A percentile compares a stretch with the other conserved stretches of the same genome.
These are phyloP conservation scores for Nerophis lumbriciformis DNA, from an alignment of 2,113 vertebrate genomes.

Conservation along the genomic window DNA sequence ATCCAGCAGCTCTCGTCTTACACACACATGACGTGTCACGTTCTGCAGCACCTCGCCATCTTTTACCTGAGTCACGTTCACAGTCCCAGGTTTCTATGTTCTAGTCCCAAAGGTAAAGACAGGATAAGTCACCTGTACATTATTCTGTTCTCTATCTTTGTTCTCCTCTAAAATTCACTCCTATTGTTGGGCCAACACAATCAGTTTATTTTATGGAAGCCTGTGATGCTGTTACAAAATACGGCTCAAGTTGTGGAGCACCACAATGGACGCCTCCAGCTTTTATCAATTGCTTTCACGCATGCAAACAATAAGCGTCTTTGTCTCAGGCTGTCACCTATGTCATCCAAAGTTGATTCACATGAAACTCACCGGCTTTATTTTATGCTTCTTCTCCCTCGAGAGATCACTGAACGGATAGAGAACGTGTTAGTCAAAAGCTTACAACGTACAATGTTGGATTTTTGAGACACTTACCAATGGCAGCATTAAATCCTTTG, in stretches of 20 bases:
- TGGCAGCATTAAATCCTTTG: constrained; percentile 80
- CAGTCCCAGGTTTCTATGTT: neutral
- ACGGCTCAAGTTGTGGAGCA: neutral
- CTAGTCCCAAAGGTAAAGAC: constrained; percentile 15
- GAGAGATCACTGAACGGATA: constrained; percentile 77
- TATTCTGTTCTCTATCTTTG: neutral
- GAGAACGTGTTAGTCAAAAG: constrained; percentile 1
- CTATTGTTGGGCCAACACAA: constrained; percentile 16
- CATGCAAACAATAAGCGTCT: neutral
- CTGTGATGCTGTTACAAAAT: constrained; percentile 18
- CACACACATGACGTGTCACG: constrained; percentile 17
- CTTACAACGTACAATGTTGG: neutral
- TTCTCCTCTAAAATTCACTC: neutral
- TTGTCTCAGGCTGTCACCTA: constrained; percentile 7
- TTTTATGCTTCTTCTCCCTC: constrained; percentile 72
- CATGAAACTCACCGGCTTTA: constrained; percentile 50
- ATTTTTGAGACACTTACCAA: constrained; percentile 71
- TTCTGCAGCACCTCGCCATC: constrained; percentile 11
- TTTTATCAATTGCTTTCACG: constrained; percentile 8
- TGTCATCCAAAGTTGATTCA: neutral
- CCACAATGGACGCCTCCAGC: neutral
- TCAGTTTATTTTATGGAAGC: constrained; percentile 1
- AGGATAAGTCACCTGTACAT: neutral
- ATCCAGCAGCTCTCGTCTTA: constrained; percentile 16
- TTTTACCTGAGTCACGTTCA: constrained; percentile 23